Evolutionary conservation across 2,888 invertebrate species (phyloP), one percentile per base, ranked within the genome.

Genomic region (Subacronicta megacephala): DNA sequence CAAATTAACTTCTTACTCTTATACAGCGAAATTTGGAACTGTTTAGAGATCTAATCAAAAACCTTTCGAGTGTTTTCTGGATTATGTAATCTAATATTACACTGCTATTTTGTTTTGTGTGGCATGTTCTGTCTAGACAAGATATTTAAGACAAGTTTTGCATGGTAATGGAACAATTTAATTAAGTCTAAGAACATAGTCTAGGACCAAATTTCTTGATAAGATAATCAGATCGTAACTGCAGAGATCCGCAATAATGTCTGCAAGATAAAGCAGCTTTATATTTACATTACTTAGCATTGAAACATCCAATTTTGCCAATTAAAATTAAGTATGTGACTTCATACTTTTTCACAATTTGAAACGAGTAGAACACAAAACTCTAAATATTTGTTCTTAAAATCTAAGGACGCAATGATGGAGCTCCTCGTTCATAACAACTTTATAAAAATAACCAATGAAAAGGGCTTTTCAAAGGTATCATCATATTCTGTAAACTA

Each of bases 81-180:
- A n/a, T 31, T 26, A 10, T 10, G 26, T 26, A 26, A 26, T 26
- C 31, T 5, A 31, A 31, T 31, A n/a, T n/a, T n/a, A 6, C 31
- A 2, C 3, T 29, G 29, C 4, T 0, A 16, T 23, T 20, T 36
- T 23, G 16, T 38, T 37, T 16, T 43, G 20, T 38, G 9, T 7
- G 3, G 9, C 23, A 45, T 45, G 9, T 16, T 29, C 5, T 5
- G 59, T 64, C 60, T 70, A 59, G 71, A 67, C 65, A 41, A 23
- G 29, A 44, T n/a, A 40, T 23, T 38, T 6, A 12, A 53, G 33
- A 54, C 37, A 37, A 31, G 20, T 41, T 47, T 37, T 10, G n/a
- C 10, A 9, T 7, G 43, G 36, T 35, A n/a, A 12, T 45, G 20
- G 16, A 26, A 42, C 16, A 45, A 33, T 13, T 51, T 38, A 10